Base-by-base conservation (phyloP, 2,888 invertebrate genomes). In the Ceratothoa steindachneri region DNA sequence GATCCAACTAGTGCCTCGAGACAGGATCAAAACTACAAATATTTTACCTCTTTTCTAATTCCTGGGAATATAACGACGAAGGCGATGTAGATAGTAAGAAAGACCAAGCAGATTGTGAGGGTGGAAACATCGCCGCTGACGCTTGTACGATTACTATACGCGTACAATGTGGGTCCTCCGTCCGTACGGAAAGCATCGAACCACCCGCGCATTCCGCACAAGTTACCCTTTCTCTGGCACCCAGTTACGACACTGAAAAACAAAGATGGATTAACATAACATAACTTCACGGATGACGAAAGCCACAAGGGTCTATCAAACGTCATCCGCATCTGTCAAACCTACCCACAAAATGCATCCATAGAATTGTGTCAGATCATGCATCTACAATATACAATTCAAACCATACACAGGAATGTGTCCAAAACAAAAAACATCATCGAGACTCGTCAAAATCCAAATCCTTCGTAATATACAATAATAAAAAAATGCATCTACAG, bases 31-130 rank as follows among this genome's bases (percentile, higher is more conserved):
- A n/a, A n/a, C n/a, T n/a, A n/a, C 9, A 24, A 68, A 68, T 12
- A 55, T 81, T 85, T 87, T 84, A 93, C 94, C 90, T 95, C 93
- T 87, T 94, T 95, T 83, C 95, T 88, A 83, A 95, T 92, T 80
- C 98, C 98, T 70, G 97, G 97, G 86, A 97, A 93, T 83, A 98
- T 92, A 83, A 96, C 91, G 83, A 97, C 89, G 86, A 98, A 97
- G 81, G 97, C 97, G 82, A 95, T 87, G 86, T 94, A 95, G 81
- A 97, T 88, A 80, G 97, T 96, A 83, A 90, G 89, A 85, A 97
- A 95, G 77, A 95, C 89, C 81, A 94, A 89, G 81, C 92, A 89
- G 81, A 95, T 90, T 80, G 93, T 91, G 82, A 95, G 90, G 82
- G 93, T 89, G 52, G 92, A 91, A 73, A 94, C 91, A 86, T 98